Evolutionary conservation across 1,140 invertebrate genomes (phyloP).

Genomic region (Sarcophaga bullata): DNA sequence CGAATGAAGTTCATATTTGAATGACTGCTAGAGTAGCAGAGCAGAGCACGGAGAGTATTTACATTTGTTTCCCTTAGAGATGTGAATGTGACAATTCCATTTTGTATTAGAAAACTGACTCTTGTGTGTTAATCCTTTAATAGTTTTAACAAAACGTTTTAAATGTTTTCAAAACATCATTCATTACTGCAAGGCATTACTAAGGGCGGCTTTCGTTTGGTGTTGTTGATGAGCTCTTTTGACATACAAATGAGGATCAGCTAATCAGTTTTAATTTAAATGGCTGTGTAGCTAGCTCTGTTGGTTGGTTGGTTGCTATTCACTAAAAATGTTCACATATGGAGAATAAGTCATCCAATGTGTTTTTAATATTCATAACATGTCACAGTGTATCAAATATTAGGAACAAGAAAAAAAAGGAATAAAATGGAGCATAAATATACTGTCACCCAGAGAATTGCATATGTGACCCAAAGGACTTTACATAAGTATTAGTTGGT

Average conservation of each 20-base stretch:
- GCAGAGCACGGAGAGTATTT: neutral
- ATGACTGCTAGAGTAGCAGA: neutral
- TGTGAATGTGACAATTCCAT: neutral
- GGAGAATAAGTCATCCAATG: neutral
- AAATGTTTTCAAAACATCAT: neutral
- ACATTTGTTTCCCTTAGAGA: neutral
- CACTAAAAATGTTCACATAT: too few species aligned
- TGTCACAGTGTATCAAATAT: neutral
- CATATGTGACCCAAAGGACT: conserved; percentile 2
- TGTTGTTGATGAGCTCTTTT: too few species aligned
- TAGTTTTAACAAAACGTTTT: conserved; percentile 16
- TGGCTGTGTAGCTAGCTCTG: too few species aligned
- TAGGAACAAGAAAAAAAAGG: too few species aligned
- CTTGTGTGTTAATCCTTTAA: conserved; percentile 22
- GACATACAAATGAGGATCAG: too few species aligned
- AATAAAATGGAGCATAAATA: too few species aligned
- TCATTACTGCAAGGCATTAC: neutral
- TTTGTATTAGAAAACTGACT: conserved; percentile 14
- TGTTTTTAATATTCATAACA: conserved; percentile 22
- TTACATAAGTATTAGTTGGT: neutral
- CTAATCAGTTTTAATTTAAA: too few species aligned
- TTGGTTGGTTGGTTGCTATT: too few species aligned
- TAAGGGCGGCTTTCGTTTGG: too few species aligned
- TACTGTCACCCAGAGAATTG: neutral
- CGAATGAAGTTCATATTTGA: too few species aligned